Evolutionary conservation across 2,797 vertebrate species (phyloP).

Genomic region (Hemitrygon akajei): DNA sequence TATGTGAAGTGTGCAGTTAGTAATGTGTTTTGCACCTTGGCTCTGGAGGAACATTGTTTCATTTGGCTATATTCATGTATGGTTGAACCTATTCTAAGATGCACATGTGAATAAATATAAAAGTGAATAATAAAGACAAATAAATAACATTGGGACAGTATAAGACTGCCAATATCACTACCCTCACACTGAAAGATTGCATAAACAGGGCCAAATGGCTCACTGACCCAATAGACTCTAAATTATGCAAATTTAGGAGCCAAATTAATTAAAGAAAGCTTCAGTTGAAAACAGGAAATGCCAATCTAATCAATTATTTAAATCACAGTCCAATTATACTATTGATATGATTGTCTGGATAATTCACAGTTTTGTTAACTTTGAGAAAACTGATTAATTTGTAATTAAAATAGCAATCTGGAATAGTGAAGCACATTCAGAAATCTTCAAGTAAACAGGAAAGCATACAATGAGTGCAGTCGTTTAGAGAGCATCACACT

Average conservation of each 20-base stretch:
- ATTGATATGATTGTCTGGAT: background rate
- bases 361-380: background rate
- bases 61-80: too few species aligned
- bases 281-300: constrained; percentile 11
- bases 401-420: background rate
- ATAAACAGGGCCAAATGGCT: background rate
- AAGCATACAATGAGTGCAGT: background rate
- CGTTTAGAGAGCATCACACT: background rate
- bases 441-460: background rate
- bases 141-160: background rate
- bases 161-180: background rate
- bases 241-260: background rate
- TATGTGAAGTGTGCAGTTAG: too few species aligned
- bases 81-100: background rate
- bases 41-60: too few species aligned
- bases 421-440: background rate
- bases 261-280: constrained; percentile 12
- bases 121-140: background rate
- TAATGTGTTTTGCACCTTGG: too few species aligned
- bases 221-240: background rate
- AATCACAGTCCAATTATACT: constrained; percentile 7
- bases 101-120: background rate
- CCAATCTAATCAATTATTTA: constrained; percentile 31
- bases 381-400: background rate
- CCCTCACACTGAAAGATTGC: background rate